Percentiles rank a stretch among this genome's conserved stretches.
These are phyloP conservation scores for Sebastes minor DNA, from an alignment of 2,797 vertebrate genomes.

Conservation along the genomic window DNA sequence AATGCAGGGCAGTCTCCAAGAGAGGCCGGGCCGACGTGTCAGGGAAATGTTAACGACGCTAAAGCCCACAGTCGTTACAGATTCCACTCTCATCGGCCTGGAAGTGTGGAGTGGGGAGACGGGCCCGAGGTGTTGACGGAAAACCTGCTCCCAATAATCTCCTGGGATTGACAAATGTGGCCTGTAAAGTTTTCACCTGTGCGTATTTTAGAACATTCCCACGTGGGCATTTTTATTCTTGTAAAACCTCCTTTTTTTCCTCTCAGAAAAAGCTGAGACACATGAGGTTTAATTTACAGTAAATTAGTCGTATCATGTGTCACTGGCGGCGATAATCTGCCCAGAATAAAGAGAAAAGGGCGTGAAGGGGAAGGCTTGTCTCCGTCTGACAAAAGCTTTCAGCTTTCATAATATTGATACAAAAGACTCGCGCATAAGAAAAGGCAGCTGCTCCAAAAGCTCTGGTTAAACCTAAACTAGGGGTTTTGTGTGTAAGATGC, in stretches of 20 bases:
- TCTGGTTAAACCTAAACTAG: slow-evolving; percentile 72
- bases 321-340: slow-evolving; percentile 54
- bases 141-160: slow-evolving; percentile 69
- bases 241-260: not conserved
- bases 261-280: slow-evolving; percentile 7
- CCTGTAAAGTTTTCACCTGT: slow-evolving; percentile 66
- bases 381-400: slow-evolving; percentile 78
- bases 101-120: slow-evolving; percentile 64
- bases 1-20: slow-evolving; percentile 87
- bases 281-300: slow-evolving; percentile 59
- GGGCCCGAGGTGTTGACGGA: slow-evolving; percentile 63
- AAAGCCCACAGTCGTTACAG: slow-evolving; percentile 82
- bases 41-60: slow-evolving; percentile 87
- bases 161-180: slow-evolving; percentile 47
- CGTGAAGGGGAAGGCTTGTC: slow-evolving; percentile 78
- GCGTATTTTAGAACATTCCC: slow-evolving; percentile 23
- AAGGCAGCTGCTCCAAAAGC: slow-evolving; percentile 52
- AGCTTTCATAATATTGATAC: slow-evolving; percentile 74
- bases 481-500: slow-evolving; percentile 47
- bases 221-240: slow-evolving; percentile 2
- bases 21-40: slow-evolving; percentile 82
- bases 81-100: slow-evolving; percentile 79
- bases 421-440: slow-evolving; percentile 66
- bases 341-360: slow-evolving; percentile 72
- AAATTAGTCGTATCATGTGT: slow-evolving; percentile 64